Evolutionary conservation across 2,113 vertebrate genomes (phyloP), one percentile per base, ranked within the genome.

Genomic region (Thalassarche chlororhynchos): DNA sequence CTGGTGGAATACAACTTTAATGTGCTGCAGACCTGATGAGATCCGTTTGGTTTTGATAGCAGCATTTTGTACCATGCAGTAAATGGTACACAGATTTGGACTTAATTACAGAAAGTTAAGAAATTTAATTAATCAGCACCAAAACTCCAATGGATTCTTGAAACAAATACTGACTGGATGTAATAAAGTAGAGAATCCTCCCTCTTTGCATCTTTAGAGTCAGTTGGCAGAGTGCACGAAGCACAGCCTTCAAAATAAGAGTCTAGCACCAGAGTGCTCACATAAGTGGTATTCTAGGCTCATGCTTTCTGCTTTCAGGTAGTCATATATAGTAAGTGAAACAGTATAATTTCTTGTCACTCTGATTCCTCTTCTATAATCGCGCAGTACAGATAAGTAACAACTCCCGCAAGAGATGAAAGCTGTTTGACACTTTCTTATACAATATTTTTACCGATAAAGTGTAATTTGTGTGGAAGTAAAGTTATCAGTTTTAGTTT

Each of bases 1-100:
- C 92, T 85, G 71, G 61, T 90, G 69, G 95, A 97, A 96, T 95
- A 96, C 70, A 91, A 54, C 85, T 92, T 87, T 95, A 96, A 96
- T 84, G 83, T 90, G 65, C 86, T 97, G 40, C 95, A 97, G 96
- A 65, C 78, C 68, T 97, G 96, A 98, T 91, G 95, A 95, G 89
- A 97, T 97, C 94, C 79, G 26, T 96, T 98, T 91, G 90, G 79
- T 93, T 97, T 92, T 93, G 89, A 78, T 93, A 94, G 88, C 79
- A 79, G 81, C 49, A 3, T 68, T 92, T 93, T 83, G 91, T 96
- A 92, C 94, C 87, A 42, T 55, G 89, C 7, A 1, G 82, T 92
- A 91, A 71, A 88, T 92, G 92, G 88, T 90, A 93, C 83, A 38
- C 65, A 84, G 92, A 84, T 91, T 96, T 90, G 76, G 64, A 62